Evolutionary conservation across 2,888 invertebrate genomes (phyloP).

Genomic region (Drosophila setosimentum): DNA sequence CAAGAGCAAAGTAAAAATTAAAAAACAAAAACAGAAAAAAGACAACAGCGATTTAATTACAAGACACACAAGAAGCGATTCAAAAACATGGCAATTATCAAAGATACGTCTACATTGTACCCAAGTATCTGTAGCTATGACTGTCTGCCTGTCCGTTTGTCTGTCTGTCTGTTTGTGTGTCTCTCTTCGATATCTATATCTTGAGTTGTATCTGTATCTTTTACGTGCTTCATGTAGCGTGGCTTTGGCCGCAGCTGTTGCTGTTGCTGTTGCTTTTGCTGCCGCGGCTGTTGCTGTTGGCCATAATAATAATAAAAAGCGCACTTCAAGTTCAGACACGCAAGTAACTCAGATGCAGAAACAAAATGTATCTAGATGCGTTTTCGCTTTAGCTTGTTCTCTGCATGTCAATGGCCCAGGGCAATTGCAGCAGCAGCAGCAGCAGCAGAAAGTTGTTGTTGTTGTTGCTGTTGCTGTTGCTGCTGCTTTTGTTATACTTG

Average conservation of each 20-base stretch:
- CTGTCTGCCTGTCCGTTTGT: conserved; percentile 5
- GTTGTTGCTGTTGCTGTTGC: conserved; percentile 3
- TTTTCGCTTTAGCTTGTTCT: conserved; percentile 33
- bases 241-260: conserved; percentile 41
- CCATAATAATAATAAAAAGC: conserved; percentile 27
- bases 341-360: conserved; percentile 55
- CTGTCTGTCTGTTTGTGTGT: conserved; percentile 13
- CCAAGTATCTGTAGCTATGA: conserved; percentile 1
- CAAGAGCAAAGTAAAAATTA: conserved; percentile 36
- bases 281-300: conserved; percentile 27
- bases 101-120: conserved; percentile 36
- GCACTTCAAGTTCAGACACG: conserved; percentile 56
- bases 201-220: conserved; percentile 59
- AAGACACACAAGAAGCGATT: conserved; percentile 58
- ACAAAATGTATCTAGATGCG: conserved; percentile 60
- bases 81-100: conserved; percentile 69
- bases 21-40: not conserved
- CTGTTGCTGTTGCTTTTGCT: conserved; percentile 4
- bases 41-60: conserved; percentile 54
- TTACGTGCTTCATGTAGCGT: conserved; percentile 71
- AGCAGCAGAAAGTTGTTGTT: conserved; percentile 7
- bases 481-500: conserved; percentile 41
- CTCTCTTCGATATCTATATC: conserved; percentile 10
- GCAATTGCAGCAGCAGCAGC: conserved; percentile 16
- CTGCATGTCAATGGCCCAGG: conserved; percentile 62